Evolutionary conservation across 92 coral and sea anemone genomes (phyloP).

Genomic region (Epizoanthus stellaris): DNA sequence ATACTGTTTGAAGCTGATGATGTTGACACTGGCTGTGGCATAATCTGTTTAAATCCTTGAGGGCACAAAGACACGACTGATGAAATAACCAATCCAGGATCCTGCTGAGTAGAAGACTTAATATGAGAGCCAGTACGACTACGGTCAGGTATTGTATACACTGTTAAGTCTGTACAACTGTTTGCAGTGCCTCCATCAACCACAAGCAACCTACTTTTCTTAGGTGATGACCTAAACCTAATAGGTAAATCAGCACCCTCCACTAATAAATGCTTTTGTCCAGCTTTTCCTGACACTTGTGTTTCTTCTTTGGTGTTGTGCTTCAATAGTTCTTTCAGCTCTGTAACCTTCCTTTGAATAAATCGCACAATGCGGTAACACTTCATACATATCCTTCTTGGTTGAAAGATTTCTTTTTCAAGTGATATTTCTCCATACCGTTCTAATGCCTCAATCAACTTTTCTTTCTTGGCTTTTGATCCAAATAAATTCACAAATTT

Average conservation of each 20-base stretch:
- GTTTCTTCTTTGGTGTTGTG: neutral
- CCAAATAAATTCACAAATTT: neutral
- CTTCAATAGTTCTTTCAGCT: neutral
- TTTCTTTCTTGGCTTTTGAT: neutral
- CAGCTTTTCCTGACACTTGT: neutral
- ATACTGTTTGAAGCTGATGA: neutral
- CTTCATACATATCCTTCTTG: neutral
- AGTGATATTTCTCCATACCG: neutral
- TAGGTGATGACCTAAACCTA: neutral
- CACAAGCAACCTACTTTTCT: neutral
- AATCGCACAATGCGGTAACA: neutral
- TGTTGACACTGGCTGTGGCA: neutral
- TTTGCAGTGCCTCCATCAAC: neutral
- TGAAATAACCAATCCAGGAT: neutral
- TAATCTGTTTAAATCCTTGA: neutral
- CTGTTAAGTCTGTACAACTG: neutral
- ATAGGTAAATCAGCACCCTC: neutral
- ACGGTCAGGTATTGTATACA: neutral
- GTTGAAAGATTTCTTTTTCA: neutral
- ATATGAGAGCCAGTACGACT: neutral
- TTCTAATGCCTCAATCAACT: neutral
- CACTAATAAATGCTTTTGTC: neutral
- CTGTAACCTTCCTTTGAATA: neutral
- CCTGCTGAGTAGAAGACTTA: neutral
- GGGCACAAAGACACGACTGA: slow-evolving; percentile 2